Evolutionary conservation across 1,140 invertebrate species (phyloP).

Genomic region (Triops longicaudatus): DNA sequence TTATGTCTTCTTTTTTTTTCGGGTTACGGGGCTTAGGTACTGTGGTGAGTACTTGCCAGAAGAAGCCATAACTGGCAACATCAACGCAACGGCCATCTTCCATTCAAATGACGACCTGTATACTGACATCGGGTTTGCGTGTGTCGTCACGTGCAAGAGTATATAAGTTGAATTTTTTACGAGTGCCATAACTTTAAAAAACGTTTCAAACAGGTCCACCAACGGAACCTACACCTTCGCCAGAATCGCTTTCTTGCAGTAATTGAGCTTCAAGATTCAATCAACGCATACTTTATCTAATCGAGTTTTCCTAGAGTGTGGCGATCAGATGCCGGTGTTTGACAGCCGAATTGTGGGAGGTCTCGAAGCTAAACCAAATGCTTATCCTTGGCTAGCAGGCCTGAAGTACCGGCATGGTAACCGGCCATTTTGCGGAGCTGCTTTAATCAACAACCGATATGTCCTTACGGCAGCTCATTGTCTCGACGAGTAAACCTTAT

Average conservation of each 20-base stretch:
- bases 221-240: neutral
- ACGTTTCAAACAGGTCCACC: neutral
- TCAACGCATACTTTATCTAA: neutral
- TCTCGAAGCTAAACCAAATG: conserved; percentile 26
- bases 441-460: conserved; percentile 34
- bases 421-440: conserved; percentile 33
- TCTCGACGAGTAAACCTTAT: conserved; percentile 19
- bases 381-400: conserved; percentile 32
- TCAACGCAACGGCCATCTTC: neutral
- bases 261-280: conserved; percentile 1
- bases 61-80: neutral
- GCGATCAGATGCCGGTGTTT: neutral
- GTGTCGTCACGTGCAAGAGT: conserved; percentile 21
- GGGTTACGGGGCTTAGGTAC: neutral
- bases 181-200: neutral
- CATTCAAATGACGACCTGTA: conserved; percentile 17
- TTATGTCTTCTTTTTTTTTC: neutral
- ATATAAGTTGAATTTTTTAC: neutral
- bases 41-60: conserved; percentile 18
- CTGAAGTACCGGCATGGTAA: neutral
- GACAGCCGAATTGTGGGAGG: conserved; percentile 32
- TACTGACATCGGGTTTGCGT: conserved; percentile 22
- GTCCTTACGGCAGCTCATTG: conserved; percentile 36
- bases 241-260: conserved; percentile 2
- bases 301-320: conserved; percentile 16